Evolutionary conservation across 2,113 vertebrate genomes (phyloP), one percentile per base, ranked within the genome.

Genomic region (Campylomormyrus numenius): DNA sequence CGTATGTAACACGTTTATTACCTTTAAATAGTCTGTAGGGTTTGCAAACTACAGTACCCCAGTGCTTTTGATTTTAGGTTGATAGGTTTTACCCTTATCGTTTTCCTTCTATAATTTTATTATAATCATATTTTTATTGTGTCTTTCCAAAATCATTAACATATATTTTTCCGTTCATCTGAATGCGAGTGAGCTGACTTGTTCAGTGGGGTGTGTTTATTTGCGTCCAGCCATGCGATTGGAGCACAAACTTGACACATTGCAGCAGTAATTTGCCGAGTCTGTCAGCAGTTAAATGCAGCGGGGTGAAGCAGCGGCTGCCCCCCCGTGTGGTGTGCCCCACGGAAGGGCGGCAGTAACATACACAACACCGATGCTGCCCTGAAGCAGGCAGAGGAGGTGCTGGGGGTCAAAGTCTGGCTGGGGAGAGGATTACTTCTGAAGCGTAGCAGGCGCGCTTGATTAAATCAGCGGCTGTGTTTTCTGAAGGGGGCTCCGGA

Each of bases 331-430:
- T 74, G 9, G 1, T 35, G 27, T 27, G 10, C 9, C n/a, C 66
- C 66, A 13, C 1, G 10, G 17, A 19, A 19, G 52, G 17, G 17
- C 15, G 3, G 17, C 17, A 21, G 17, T 53, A 53, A 53, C 52
- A 53, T 21, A 53, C 62, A 31, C 62, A 31, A n/a, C 0, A 1
- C 62, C 5, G 10, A 31, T 70, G 62, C 27, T 70, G 24, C 27
- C 27, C 27, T 3, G n/a, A 31, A 70, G n/a, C 8, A 70, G 89
- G 89, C 90, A 88, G 89, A 66, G 90, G 27, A 92, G 87, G 1
- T 62, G 31, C 13, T 90, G 58, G 62, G 91, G 91, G 66, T 92
- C 93, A 94, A 94, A 94, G 95, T 96, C 93, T 92, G 91, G 90
- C 93, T 93, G 91, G 93, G 92, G 92, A 93, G 92, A 92, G 94